Percentiles rank a stretch among this genome's conserved stretches.
phyloP scores from a whole-genome alignment of 2,888 invertebrate genomes.

The Agrochola lota region DNA sequence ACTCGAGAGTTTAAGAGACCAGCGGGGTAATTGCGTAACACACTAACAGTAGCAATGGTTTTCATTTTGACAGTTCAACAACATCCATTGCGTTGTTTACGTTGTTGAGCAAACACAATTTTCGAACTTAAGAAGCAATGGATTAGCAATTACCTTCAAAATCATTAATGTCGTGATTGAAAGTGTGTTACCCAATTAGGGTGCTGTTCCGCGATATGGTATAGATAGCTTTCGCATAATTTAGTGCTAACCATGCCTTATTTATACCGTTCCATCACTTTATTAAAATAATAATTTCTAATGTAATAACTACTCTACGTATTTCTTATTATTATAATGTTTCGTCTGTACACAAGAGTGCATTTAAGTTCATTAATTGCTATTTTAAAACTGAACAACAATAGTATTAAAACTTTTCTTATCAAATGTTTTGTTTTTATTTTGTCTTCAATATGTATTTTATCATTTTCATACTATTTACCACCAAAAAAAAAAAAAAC shows the following conservation, averaged over 20 bases:
- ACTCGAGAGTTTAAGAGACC: conserved; percentile 29
- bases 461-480: neutral
- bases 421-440: conserved; percentile 71
- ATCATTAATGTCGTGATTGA: no score
- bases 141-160: no score
- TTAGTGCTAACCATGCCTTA: conserved; percentile 79
- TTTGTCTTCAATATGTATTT: conserved; percentile 17
- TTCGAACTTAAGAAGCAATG: no score
- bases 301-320: conserved; percentile 68
- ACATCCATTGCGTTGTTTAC: no score
- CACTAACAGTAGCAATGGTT: no score
- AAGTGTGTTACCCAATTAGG: no score
- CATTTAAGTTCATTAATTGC: conserved; percentile 76
- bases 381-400: conserved; percentile 82
- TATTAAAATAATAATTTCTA: conserved; percentile 61
- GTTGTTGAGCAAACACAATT: no score
- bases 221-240: conserved; percentile 74
- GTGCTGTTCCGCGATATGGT: conserved; percentile 32
- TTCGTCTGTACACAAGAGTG: conserved; percentile 70
- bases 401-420: conserved; percentile 86
- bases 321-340: conserved; percentile 70
- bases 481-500: neutral
- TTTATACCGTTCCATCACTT: conserved; percentile 65
- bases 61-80: no score
- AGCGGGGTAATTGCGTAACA: neutral